Base-by-base conservation (phyloP, 2,113 vertebrate species). In the Helogale parvula region DNA sequence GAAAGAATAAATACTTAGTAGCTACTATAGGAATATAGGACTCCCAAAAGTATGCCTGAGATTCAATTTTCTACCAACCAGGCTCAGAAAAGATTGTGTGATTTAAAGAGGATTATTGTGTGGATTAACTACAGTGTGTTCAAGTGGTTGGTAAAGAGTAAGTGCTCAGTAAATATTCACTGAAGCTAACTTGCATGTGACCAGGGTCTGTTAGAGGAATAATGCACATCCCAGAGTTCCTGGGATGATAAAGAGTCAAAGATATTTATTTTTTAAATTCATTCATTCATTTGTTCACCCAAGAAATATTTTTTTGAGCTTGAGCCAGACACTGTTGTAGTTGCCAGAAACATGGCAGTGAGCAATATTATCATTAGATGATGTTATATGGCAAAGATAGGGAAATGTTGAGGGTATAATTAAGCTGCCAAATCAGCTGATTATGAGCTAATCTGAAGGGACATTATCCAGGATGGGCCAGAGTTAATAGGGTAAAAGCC, bases 51-150 rank as follows among this genome's bases (percentile, higher is more conserved):
- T 85, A 69, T 74, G 47, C 7, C 89, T 87, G 92, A 87, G 96
- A 96, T 96, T 96, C 76, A 94, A 8, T 96, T 94, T 97, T 47
- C 41, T 74, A 81, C 69, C 50, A 95, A 19, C n/a, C 38, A 95
- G 83, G 16, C 74, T 89, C 72, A 93, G 72, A 93, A 74, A 63
- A 90, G 63, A 96, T 65, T 95, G 79, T 33, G 35, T 89, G 83
- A 95, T 89, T 97, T 95, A 89, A 45, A 93, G 52, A 88, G 68
- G 85, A 95, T 88, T 89, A 83, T 94, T 87, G 63, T 69, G 88
- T 88, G 69, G 91, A 95, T 88, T 94, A 85, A 74, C 35, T 52
- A 50, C 27, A 86, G 52, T 16, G 5, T 79, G n/a, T 80, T 96
- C 52, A 74, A 92, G 87, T 87, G 93, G 21, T n/a, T 47, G 68